Base-by-base conservation (phyloP, 2,888 invertebrate genomes). In the Amphipoea lucens region DNA sequence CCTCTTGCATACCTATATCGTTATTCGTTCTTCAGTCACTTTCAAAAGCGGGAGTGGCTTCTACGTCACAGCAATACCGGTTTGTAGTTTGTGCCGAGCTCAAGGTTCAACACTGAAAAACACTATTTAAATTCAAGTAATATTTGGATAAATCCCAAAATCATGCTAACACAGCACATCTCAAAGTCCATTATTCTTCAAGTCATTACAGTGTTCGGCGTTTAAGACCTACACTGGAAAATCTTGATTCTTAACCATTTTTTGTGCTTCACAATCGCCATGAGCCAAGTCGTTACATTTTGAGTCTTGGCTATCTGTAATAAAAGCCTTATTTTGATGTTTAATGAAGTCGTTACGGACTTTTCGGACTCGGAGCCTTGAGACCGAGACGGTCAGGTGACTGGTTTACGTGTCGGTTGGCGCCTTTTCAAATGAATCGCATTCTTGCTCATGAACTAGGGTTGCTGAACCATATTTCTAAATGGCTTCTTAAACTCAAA, bases 351-450 rank as follows among this genome's bases (percentile, higher is more conserved):
- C 68, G 66, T 72, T 79, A 70, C 20, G 51, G 73, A 68, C 87
- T 83, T 89, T 88, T 90, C 62, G 88, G 36, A 84, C 81, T 80
- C 77, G 79, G 81, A 87, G 87, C 79, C 85, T 80, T 84, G 71
- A 87, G 85, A 83, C 87, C 84, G 87, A 87, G 29, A 48, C 93
- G 92, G 93, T 95, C 95, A 95, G 94, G 94, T 95, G 95, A 95
- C 95, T 92, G 92, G 93, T 89, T 94, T 94, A 94, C 93, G 94
- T 94, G 92, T 94, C 88, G 90, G 89, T 93, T 91, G 92, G 92
- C 92, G 93, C 92, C 94, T 92, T 94, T 94, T 94, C 92, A 95
- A 95, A 94, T 93, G 92, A 95, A 95, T 94, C 92, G 94, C 94
- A 94, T 95, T 94, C 94, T 94, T 94, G 89, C 80, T 88, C 82